Evolutionary conservation across 2,888 invertebrate genomes (phyloP), one percentile per base, ranked within the genome.

Genomic region (Philhelius pedissequus): DNA sequence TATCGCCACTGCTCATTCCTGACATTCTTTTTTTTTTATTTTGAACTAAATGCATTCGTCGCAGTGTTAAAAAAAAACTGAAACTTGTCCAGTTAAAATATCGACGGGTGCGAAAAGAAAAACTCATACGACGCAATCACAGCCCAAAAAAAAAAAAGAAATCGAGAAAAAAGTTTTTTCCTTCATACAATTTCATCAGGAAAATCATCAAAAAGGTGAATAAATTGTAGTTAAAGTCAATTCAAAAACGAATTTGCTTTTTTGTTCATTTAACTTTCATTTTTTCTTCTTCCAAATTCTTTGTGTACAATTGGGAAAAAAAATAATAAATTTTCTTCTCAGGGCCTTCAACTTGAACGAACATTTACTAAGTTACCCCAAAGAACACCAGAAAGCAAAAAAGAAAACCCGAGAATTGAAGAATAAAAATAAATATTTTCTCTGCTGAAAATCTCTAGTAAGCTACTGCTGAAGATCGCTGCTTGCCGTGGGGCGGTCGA

Each of bases 21-120:
- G 48, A 84, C 71, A 56, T 81, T 71, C 38, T 69, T 58, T 84
- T 83, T n/a, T 79, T 83, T 78, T 82, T 64, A 68, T 78, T 69
- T 77, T 69, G 22, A 45, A 75, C 74, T 56, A 69, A 66, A 30
- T 62, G 58, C 62, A 62, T 25, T 64, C 27, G 48, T 60, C 40
- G 77, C 50, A 77, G 78, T 78, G 58, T 56, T 56, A 18, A 75
- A 80, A 76, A 76, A 66, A 56, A 56, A 20, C 25, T 56, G 4
- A 4, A 13, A 18, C 32, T 70, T 84, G 66, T 84, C 84, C 84
- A 79, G 78, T 69, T 62, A 73, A 79, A 58, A 45, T 27, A 66
- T 45, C 32, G 62, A 71, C 64, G 48, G 71, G 35, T 76, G 56
- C 25, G 9, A 64, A 70, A 74, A 56, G 32, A 40, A 62, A 70